phyloP scores from a whole-genome alignment of 2,797 vertebrate genomes.

The Tauraco hartlaubi region DNA sequence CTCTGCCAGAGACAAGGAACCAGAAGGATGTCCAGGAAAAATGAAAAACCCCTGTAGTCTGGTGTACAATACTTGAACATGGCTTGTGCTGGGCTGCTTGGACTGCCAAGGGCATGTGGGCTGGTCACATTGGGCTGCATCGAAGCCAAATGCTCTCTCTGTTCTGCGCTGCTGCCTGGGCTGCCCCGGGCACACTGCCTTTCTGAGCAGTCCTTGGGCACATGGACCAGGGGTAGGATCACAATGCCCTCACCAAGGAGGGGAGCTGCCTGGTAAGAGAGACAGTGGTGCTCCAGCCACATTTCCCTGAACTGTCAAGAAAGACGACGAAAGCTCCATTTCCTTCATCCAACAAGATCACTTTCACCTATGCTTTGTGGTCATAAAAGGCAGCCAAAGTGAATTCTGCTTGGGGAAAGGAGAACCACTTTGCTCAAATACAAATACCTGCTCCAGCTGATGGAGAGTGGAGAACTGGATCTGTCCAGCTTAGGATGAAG shows the following conservation, averaged over 20 bases:
- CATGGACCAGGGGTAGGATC: accelerated
- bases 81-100: not conserved
- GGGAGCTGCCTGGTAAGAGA: not conserved
- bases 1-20: not conserved
- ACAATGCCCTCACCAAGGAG: not conserved
- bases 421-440: not conserved
- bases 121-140: not conserved
- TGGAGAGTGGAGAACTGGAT: not conserved
- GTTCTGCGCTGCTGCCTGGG: not conserved
- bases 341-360: not conserved
- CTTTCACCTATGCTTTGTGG: not conserved
- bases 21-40: not conserved
- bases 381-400: not conserved
- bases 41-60: not conserved
- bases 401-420: not conserved
- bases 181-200: not conserved
- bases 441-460: not conserved
- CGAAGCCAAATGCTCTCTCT: not conserved
- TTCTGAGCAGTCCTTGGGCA: not conserved
- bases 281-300: not conserved
- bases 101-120: not conserved
- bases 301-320: not conserved
- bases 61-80: not conserved
- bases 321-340: not conserved
- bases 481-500: not conserved